Conservation (phyloP, 1,140 invertebrate species). For the Bombus confusus region DNA sequence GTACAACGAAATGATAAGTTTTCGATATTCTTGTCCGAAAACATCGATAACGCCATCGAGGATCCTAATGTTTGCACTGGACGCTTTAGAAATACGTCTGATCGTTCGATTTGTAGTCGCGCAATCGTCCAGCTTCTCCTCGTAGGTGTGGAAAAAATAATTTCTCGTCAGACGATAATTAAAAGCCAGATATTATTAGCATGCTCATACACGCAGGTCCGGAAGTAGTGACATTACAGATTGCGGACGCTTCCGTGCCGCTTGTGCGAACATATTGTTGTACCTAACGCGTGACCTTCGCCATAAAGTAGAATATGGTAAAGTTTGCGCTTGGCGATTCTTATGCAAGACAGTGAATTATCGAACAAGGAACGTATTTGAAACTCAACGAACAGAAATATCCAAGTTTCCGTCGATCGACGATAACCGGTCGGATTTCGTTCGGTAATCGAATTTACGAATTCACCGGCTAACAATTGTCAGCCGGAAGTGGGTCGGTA, state of each 20-base stretch:
- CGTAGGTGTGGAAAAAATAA: neutral
- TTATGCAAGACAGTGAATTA: neutral
- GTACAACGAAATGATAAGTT: too few species aligned
- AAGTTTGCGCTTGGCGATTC: constrained; percentile 3
- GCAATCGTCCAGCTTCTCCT: neutral
- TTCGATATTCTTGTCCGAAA: too few species aligned
- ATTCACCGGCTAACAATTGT: neutral
- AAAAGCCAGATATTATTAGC: neutral
- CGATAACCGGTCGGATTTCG: neutral
- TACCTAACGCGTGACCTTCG: constrained; percentile 42
- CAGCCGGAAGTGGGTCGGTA: neutral
- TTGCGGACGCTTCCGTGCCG: constrained; percentile 55
- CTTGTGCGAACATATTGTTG: neutral
- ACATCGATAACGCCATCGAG: too few species aligned
- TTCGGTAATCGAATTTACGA: neutral
- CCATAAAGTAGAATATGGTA: neutral
- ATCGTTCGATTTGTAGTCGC: neutral
- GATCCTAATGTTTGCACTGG: too few species aligned
- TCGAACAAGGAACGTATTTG: neutral
- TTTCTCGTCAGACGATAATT: neutral
- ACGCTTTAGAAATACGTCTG: neutral
- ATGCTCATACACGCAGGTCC: constrained; percentile 24
- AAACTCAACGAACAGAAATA: neutral
- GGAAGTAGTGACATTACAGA: constrained; percentile 65
- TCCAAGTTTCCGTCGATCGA: neutral